Evolutionary conservation across 2,797 vertebrate genomes (phyloP).

Genomic region (Ptychadena robeensis): DNA sequence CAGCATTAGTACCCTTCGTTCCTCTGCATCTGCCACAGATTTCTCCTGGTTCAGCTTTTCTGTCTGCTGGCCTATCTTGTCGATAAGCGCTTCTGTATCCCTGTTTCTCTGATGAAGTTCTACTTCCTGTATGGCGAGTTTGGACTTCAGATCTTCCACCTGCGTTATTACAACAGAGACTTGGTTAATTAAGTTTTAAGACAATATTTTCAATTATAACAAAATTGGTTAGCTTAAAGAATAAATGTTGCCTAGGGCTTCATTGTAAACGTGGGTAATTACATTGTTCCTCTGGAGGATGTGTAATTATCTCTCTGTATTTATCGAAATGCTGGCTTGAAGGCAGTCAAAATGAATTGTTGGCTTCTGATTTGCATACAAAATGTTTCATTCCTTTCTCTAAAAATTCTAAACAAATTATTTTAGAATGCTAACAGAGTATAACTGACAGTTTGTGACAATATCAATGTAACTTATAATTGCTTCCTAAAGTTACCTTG

Average conservation of each 20-base stretch:
- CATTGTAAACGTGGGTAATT: constrained; percentile 81
- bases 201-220: constrained; percentile 81
- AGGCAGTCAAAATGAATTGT: constrained; percentile 77
- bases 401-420: constrained; percentile 62
- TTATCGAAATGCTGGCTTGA: constrained; percentile 80
- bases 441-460: not conserved
- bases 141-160: constrained; percentile 89
- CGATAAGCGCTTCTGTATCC: constrained; percentile 77
- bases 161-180: constrained; percentile 78
- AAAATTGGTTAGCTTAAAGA: constrained; percentile 80
- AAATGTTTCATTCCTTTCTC: constrained; percentile 52
- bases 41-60: constrained; percentile 77
- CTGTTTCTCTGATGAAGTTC: constrained; percentile 86
- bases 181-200: constrained; percentile 83
- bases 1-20: constrained; percentile 70
- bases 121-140: constrained; percentile 84
- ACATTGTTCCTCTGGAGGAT: constrained; percentile 81
- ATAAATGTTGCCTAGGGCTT: constrained; percentile 79
- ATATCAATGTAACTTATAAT: constrained; percentile 9
- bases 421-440: not conserved
- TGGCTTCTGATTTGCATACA: constrained; percentile 77
- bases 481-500: constrained; percentile 3
- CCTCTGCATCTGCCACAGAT: constrained; percentile 72
- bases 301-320: constrained; percentile 81
- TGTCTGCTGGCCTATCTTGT: constrained; percentile 77